These are phyloP conservation scores for Xiphophorus birchmanni DNA, from an alignment of 2,797 vertebrate genomes.

Conservation along the genomic window DNA sequence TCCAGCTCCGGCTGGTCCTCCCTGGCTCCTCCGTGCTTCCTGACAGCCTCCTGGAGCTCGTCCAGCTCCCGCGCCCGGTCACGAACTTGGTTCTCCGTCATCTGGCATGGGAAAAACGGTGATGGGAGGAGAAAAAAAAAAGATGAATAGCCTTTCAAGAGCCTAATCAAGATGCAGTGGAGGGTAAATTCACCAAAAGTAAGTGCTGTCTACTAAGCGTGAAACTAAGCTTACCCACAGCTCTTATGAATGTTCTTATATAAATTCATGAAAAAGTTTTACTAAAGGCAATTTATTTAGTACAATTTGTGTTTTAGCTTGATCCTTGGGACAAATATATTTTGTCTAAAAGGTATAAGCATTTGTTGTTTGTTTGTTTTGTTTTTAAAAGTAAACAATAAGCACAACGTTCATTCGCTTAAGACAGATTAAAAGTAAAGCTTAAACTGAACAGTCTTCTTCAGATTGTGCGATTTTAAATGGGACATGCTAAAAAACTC, in stretches of 20 bases:
- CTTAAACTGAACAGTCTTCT: constrained; percentile 9
- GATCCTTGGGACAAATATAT: not conserved
- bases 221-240: constrained; percentile 14
- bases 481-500: too few species aligned
- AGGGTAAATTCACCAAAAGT: constrained; percentile 19
- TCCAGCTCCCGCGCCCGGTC: constrained; percentile 87
- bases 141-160: constrained; percentile 47
- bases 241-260: not conserved
- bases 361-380: constrained; percentile 12
- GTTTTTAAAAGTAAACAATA: not conserved
- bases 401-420: constrained; percentile 17
- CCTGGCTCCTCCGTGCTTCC: constrained; percentile 68
- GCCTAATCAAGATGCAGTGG: constrained; percentile 41
- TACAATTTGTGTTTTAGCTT: not conserved
- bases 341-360: not conserved
- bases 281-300: not conserved
- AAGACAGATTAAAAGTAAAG: constrained; percentile 17
- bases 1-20: constrained; percentile 81
- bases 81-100: constrained; percentile 91
- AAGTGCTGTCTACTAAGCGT: constrained; percentile 3
- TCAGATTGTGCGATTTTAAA: constrained; percentile 3
- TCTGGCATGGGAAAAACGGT: constrained; percentile 70
- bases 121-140: constrained; percentile 21
- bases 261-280: not conserved
- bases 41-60: constrained; percentile 84